Conservation (phyloP, 2,797 vertebrate genomes). For the Sebastes ruberrimus region DNA sequence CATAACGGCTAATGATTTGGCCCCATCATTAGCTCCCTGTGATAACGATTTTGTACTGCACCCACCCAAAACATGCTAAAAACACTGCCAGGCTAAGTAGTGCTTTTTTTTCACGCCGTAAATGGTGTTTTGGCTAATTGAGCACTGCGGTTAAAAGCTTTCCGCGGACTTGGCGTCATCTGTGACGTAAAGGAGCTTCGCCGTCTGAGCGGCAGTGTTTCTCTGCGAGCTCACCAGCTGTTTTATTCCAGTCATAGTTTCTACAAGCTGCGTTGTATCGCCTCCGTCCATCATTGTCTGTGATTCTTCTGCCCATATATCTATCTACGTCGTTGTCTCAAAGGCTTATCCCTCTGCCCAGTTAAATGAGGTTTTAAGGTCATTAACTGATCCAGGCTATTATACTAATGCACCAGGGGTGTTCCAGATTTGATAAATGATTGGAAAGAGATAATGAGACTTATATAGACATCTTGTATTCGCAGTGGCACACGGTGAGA, state of each 20-base stretch:
- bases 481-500: conserved; percentile 6
- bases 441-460: conserved; percentile 57
- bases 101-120: conserved; percentile 49
- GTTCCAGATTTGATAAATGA: conserved; percentile 68
- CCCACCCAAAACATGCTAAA: conserved; percentile 61
- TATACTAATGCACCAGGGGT: conserved; percentile 61
- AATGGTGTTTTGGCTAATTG: conserved; percentile 70
- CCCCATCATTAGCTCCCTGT: conserved; percentile 58
- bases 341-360: conserved; percentile 49
- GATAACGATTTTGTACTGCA: conserved; percentile 60
- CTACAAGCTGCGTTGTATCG: not conserved
- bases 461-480: conserved; percentile 45
- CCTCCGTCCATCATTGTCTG: conserved; percentile 16
- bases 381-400: conserved; percentile 70
- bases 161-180: conserved; percentile 22
- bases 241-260: conserved; percentile 21
- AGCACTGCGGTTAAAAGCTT: conserved; percentile 68
- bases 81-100: conserved; percentile 35
- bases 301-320: conserved; percentile 28
- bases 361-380: conserved; percentile 70
- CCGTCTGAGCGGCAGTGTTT: not conserved
- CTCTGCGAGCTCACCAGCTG: not conserved
- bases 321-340: conserved; percentile 46
- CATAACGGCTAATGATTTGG: conserved; percentile 56
- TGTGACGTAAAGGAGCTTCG: conserved; percentile 22